Evolutionary conservation across 2,113 vertebrate species (phyloP).

Genomic region (Macaca mulatta): DNA sequence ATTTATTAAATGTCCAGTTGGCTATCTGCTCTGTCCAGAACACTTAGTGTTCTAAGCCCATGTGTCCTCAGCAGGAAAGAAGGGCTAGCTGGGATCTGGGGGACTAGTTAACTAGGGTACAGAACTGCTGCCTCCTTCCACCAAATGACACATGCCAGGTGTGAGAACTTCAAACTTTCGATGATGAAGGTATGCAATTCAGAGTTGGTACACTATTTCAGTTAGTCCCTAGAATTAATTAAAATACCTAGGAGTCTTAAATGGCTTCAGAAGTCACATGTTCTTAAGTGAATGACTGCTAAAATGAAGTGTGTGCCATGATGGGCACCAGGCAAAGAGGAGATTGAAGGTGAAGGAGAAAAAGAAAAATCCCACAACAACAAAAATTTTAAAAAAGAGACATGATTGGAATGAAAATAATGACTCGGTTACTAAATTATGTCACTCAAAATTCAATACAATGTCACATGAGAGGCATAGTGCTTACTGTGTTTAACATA

Average conservation of each 20-base stretch:
- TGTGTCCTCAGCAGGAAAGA: neutral
- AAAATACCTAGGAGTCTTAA: neutral
- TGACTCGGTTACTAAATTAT: constrained; percentile 45
- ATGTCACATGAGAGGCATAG: constrained; percentile 20
- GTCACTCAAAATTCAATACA: constrained; percentile 51
- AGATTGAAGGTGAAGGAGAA: neutral
- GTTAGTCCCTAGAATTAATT: neutral
- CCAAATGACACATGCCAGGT: neutral
- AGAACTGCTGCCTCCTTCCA: neutral
- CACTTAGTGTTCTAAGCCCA: neutral
- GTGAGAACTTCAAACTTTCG: neutral
- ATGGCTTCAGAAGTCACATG: constrained; percentile 32
- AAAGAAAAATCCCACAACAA: neutral
- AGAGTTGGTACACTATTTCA: neutral
- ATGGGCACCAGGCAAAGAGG: neutral
- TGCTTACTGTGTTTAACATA: constrained; percentile 26
- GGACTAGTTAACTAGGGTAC: neutral
- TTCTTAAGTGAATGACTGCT: neutral
- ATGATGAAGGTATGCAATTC: neutral
- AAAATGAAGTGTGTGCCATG: neutral
- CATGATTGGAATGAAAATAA: constrained; percentile 38
- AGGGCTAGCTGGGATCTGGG: neutral
- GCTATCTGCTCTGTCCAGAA: neutral
- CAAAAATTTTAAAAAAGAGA: neutral
- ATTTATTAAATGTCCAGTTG: neutral